Conservation (phyloP, 2,797 vertebrate species). For the Gymnoscopelus microlampas region DNA sequence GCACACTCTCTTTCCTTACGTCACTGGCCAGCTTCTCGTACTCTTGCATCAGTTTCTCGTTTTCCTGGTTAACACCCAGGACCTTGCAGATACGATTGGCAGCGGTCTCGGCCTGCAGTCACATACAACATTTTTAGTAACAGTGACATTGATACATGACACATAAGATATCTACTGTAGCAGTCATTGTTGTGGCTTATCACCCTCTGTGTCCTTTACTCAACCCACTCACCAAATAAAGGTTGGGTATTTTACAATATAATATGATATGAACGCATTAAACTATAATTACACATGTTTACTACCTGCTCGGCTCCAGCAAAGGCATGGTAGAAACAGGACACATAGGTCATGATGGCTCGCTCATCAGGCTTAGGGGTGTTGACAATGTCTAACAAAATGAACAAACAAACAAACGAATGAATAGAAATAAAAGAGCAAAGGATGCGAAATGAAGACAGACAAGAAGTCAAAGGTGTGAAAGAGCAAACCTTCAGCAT, state of each 20-base stretch:
- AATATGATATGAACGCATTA: too few relatives aligned
- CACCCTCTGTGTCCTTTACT: too few relatives aligned
- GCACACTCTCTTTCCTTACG: slow-evolving; percentile 68
- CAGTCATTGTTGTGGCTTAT: too few relatives aligned
- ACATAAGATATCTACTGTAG: too few relatives aligned
- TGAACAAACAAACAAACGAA: background rate
- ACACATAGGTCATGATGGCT: slow-evolving; percentile 94
- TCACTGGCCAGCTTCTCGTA: slow-evolving; percentile 90
- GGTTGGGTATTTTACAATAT: too few relatives aligned
- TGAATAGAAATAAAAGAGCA: background rate
- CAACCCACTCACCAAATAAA: too few relatives aligned
- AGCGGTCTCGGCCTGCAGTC: slow-evolving; percentile 86
- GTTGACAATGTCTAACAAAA: slow-evolving; percentile 86
- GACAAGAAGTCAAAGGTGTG: background rate
- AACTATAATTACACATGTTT: too few relatives aligned
- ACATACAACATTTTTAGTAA: background rate
- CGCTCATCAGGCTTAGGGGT: slow-evolving; percentile 91
- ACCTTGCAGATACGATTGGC: slow-evolving; percentile 91
- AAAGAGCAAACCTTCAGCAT: slow-evolving; percentile 85
- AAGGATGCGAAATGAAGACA: background rate
- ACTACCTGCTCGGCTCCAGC: slow-evolving; percentile 92
- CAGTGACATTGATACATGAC: too few relatives aligned
- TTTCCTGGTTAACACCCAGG: slow-evolving; percentile 90
- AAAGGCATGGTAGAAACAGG: slow-evolving; percentile 93
- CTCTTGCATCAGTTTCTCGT: slow-evolving; percentile 91